phyloP scores from a whole-genome alignment of 2,888 invertebrate species.

The Exephanes ischioxanthus region DNA sequence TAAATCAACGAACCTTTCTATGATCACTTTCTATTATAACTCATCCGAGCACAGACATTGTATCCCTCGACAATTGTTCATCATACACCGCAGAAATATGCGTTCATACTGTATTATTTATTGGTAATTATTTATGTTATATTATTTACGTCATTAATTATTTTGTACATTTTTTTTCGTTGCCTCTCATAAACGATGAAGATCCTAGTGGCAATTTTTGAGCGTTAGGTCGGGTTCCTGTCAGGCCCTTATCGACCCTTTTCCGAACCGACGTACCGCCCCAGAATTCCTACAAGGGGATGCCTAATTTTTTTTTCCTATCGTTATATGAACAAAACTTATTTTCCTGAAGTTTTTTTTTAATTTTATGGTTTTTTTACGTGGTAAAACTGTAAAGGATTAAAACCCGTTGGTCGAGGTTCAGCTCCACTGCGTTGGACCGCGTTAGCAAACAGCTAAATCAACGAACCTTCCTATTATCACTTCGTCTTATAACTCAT shows the following conservation, averaged over 20 bases:
- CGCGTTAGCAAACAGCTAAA: constrained; percentile 25
- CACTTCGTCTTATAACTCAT: neutral
- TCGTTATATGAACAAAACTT: too few species aligned
- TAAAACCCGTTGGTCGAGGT: neutral
- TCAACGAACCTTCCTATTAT: neutral
- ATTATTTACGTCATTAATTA: constrained; percentile 10
- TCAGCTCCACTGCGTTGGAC: neutral
- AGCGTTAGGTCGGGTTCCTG: too few species aligned
- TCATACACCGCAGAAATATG: constrained; percentile 39
- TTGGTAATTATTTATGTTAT: constrained; percentile 16
- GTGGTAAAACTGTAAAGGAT: neutral
- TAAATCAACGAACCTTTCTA: neutral
- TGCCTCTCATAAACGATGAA: too few species aligned
- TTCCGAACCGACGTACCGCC: too few species aligned
- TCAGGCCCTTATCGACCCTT: too few species aligned
- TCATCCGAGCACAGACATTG: neutral
- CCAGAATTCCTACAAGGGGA: too few species aligned
- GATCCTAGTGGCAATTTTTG: too few species aligned
- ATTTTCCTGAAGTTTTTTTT: neutral
- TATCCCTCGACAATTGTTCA: constrained; percentile 11
- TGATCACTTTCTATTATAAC: neutral
- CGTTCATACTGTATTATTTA: constrained; percentile 15
- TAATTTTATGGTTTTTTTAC: neutral
- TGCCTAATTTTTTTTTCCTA: too few species aligned
- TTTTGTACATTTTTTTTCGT: too few species aligned